Percentiles rank a stretch among this genome's conserved stretches.
These are phyloP conservation scores for Clepsis dumicolana DNA, from an alignment of 2,888 invertebrate species.

Conservation along the genomic window DNA sequence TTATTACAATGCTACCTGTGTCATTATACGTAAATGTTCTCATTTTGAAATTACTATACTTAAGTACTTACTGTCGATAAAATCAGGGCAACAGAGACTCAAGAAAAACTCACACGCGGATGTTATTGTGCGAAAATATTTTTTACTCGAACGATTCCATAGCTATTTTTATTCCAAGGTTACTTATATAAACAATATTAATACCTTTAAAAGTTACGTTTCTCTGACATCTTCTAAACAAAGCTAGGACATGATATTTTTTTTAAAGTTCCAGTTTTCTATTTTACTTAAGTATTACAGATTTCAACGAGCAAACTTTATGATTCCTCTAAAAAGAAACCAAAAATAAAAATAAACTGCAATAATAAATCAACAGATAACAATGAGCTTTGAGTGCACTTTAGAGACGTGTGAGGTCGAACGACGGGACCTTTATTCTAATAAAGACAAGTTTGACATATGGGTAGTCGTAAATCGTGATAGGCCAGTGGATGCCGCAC, in stretches of 20 bases:
- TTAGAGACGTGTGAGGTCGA: constrained; percentile 20
- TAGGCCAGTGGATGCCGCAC: constrained; percentile 28
- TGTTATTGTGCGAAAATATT: background rate
- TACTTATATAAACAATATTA: background rate
- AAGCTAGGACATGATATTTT: background rate
- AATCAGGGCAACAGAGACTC: background rate
- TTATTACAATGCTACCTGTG: background rate
- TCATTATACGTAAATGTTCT: background rate
- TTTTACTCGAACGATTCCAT: background rate
- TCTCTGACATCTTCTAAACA: background rate
- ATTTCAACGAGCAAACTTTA: background rate
- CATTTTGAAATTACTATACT: no score
- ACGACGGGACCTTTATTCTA: constrained; percentile 23
- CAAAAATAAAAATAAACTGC: background rate
- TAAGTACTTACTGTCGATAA: background rate
- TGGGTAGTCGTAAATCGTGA: constrained; percentile 30
- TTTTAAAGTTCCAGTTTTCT: background rate
- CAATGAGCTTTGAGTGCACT: constrained; percentile 17
- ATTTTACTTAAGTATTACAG: background rate
- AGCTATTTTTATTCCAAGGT: background rate
- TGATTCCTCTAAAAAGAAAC: background rate
- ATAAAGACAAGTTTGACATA: constrained; percentile 23
- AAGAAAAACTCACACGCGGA: background rate
- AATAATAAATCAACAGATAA: constrained; percentile 11
- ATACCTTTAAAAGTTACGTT: background rate